Base-by-base conservation (phyloP, 2,113 vertebrate species). In the Uria lomvia region DNA sequence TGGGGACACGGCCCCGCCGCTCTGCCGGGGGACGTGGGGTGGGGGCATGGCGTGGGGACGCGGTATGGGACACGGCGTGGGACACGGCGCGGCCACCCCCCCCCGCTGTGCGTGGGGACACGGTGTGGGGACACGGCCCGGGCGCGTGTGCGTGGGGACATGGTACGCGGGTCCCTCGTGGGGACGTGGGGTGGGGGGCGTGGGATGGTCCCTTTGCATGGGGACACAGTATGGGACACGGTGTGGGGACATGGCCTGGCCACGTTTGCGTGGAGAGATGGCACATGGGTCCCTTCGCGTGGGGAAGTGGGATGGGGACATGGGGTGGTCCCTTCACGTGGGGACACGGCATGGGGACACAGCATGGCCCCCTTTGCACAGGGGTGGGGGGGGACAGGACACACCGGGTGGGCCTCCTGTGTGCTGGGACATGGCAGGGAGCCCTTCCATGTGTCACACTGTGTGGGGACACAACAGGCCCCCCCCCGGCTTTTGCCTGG, bases 371-470 rank as follows among this genome's bases (percentile, higher is more conserved):
- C 17, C 27, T 70, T 6, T 34, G 53, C 55, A 7, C 16, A 22
- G 34, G 32, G 45, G 30, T 30, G 29, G 10, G 14, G 50, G 24
- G 14, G 50, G 13, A n/a, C 29, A 0, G 2, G 32, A 32, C 6
- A 8, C 22, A 22, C 11, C 17, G 52, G 58, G 12, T 63, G 52
- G 56, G 36, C 15, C 23, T 9, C 14, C 22, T 30, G 16, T 16
- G 40, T 47, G 80, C 76, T 14, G 90, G 88, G 79, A 30, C 36
- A 8, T 5, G 60, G 40, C 56, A 8, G 2, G 1, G 42, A 66
- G 20, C 42, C 86, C 47, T 10, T 19, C 72, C 4, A 13, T 11
- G 49, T 56, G 67, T 13, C 36, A 8, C 32, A 2, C 36, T 3
- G 15, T 17, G 58, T 2, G 11, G 53, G 79, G 66, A 42, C 53